phyloP scores from a whole-genome alignment of 2,113 vertebrate genomes.

The Dolichotis patagonum region DNA sequence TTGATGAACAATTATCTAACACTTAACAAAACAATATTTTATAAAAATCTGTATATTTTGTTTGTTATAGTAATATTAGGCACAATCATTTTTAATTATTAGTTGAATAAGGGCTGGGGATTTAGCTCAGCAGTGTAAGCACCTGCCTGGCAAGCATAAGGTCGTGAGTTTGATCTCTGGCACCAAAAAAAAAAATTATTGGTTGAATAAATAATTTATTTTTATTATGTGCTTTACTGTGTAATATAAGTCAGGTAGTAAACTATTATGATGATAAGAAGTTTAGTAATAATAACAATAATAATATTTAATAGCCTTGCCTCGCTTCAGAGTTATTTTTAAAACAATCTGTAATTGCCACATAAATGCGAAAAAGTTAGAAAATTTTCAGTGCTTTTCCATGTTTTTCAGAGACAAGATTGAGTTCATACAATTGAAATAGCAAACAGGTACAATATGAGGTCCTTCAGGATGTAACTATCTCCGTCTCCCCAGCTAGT shows the following conservation, averaged over 20 bases:
- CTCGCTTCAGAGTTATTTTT: not conserved
- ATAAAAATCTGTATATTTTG: not conserved
- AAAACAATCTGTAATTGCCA: not conserved
- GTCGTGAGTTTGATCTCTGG: too few species aligned
- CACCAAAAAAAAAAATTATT: not conserved
- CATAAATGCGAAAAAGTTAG: not conserved
- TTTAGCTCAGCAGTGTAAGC: too few species aligned
- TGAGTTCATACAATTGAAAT: not conserved
- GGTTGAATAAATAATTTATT: not conserved
- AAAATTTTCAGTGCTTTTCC: not conserved
- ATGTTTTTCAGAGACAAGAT: slow-evolving; percentile 13
- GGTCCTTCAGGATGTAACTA: not conserved
- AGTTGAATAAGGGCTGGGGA: not conserved
- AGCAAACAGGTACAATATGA: not conserved
- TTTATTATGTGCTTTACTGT: not conserved
- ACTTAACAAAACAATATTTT: not conserved
- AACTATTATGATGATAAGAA: slow-evolving; percentile 26
- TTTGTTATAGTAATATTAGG: not conserved
- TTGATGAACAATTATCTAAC: not conserved
- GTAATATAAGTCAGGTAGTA: not conserved
- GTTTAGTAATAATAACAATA: not conserved
- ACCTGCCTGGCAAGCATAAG: too few species aligned
- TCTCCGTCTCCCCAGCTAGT: not conserved
- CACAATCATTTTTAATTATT: slow-evolving; percentile 40
- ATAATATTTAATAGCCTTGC: not conserved